Evolutionary conservation across 2,797 vertebrate genomes (phyloP).

Genomic region (Neosalanx taihuensis): DNA sequence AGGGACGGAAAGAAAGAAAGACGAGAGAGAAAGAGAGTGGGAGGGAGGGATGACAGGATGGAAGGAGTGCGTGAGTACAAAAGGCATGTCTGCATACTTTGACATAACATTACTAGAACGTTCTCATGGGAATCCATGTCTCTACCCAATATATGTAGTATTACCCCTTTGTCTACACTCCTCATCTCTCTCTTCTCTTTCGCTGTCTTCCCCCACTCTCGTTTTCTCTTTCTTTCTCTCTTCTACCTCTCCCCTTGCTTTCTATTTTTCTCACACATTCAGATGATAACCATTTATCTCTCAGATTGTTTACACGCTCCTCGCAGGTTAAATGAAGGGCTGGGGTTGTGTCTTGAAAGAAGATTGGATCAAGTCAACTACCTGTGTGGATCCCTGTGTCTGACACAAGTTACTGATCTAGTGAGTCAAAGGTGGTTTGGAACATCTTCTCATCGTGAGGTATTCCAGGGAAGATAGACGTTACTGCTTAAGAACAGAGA

Average conservation of each 20-base stretch:
- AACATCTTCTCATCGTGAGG: not conserved
- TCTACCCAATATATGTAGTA: too few relatives aligned
- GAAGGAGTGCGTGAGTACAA: constrained; percentile 10
- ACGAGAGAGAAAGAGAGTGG: not conserved
- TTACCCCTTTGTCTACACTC: too few relatives aligned
- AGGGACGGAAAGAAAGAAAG: not conserved
- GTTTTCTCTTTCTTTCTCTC: constrained; percentile 12
- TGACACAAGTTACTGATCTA: not conserved
- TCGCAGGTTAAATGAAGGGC: constrained; percentile 65
- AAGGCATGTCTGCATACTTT: constrained; percentile 52
- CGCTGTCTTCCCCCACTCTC: constrained; percentile 7
- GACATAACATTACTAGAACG: constrained; percentile 57
- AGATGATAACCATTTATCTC: constrained; percentile 69
- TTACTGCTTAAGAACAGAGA: too few relatives aligned
- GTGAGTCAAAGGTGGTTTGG: not conserved
- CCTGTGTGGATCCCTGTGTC: constrained; percentile 36
- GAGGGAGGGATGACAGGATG: constrained; percentile 2
- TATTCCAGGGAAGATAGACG: not conserved
- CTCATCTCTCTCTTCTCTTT: too few relatives aligned
- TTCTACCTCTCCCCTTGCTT: constrained; percentile 24
- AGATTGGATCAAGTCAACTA: constrained; percentile 66
- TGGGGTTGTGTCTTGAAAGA: constrained; percentile 50
- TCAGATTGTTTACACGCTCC: constrained; percentile 62
- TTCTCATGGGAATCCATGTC: constrained; percentile 42
- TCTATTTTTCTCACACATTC: constrained; percentile 22